phyloP scores from a whole-genome alignment of 2,888 invertebrate genomes.

The Chymomyza caudatula region DNA sequence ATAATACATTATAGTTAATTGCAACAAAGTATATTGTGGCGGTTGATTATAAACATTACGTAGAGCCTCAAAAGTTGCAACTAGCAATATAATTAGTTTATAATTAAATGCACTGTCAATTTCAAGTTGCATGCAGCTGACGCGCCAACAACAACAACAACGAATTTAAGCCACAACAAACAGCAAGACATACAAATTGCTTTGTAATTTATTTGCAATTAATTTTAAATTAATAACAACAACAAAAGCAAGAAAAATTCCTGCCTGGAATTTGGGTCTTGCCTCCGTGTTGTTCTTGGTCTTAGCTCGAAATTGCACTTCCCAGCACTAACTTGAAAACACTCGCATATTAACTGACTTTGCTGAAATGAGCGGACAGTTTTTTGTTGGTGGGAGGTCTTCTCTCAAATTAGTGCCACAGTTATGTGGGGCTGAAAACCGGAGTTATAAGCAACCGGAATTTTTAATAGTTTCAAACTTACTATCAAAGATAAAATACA shows the following conservation, averaged over 20 bases:
- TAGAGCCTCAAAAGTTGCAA: constrained; percentile 44
- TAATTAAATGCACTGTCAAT: constrained; percentile 66
- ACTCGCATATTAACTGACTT: not conserved
- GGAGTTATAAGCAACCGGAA: too few relatives aligned
- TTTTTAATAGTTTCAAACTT: too few relatives aligned
- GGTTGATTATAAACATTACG: constrained; percentile 65
- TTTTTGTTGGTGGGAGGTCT: not conserved
- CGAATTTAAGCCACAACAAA: constrained; percentile 22
- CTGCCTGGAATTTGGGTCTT: constrained; percentile 59
- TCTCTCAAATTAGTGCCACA: too few relatives aligned
- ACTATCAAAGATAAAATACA: too few relatives aligned
- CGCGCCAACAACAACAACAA: constrained; percentile 36
- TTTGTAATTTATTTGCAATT: constrained; percentile 70
- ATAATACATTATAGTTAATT: constrained; percentile 32
- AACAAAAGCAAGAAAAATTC: constrained; percentile 36
- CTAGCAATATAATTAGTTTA: constrained; percentile 68
- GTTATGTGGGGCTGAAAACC: too few relatives aligned
- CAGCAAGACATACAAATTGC: constrained; percentile 65
- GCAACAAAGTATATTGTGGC: constrained; percentile 39
- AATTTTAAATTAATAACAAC: constrained; percentile 67
- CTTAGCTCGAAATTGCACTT: not conserved
- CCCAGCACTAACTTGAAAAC: not conserved
- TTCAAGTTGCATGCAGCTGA: constrained; percentile 68
- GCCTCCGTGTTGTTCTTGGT: constrained; percentile 22
- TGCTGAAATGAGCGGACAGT: not conserved